These are phyloP conservation scores for Macquaria ambigua DNA, from an alignment of 2,113 vertebrate genomes.

Conservation along the genomic window DNA sequence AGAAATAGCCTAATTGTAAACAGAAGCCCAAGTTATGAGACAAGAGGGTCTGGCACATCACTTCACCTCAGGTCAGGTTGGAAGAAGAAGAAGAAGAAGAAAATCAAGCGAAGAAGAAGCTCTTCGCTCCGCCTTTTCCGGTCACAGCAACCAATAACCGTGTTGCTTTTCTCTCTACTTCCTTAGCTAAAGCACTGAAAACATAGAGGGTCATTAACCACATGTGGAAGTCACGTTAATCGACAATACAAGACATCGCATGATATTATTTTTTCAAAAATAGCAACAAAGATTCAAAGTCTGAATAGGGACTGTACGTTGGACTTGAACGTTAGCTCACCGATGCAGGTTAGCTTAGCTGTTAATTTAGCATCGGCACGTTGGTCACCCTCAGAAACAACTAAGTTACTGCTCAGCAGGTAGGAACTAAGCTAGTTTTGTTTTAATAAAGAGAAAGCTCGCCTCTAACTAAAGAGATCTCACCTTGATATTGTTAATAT, in stretches of 20 bases:
- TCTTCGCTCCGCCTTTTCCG: slow-evolving; percentile 47
- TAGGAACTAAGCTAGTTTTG: neutral
- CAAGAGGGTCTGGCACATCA: neutral
- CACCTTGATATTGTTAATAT: neutral
- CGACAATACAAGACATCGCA: neutral
- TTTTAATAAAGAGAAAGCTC: neutral
- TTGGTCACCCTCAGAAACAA: neutral
- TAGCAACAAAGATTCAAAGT: neutral
- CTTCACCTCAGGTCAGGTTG: neutral
- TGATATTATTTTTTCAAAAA: neutral
- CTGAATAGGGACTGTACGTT: neutral
- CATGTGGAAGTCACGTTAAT: neutral
- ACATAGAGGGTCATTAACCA: neutral
- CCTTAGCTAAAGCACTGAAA: neutral
- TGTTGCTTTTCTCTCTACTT: neutral
- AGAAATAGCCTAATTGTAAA: neutral
- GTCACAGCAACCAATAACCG: slow-evolving; percentile 18
- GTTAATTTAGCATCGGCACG: neutral
- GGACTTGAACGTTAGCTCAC: neutral
- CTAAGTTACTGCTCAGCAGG: neutral
- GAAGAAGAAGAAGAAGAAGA: neutral
- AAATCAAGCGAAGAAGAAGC: neutral
- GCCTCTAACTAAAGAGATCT: neutral
- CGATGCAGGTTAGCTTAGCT: neutral
- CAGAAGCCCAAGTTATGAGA: neutral